These are phyloP conservation scores for Chelmon rostratus DNA, from an alignment of 2,797 vertebrate genomes.

Conservation along the genomic window DNA sequence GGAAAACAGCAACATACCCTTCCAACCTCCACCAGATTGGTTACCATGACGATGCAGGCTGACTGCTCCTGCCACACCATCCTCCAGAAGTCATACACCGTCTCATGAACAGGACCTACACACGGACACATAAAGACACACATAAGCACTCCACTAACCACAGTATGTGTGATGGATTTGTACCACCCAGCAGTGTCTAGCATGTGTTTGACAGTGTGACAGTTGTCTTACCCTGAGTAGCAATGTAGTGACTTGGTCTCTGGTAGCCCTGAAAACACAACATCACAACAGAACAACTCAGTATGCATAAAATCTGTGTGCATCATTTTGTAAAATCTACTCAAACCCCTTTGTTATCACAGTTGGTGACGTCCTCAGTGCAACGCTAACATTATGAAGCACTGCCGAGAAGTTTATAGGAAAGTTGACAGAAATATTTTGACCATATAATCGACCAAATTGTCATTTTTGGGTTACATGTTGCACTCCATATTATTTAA, in stretches of 20 bases:
- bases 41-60: constrained; percentile 98
- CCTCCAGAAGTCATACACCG: constrained; percentile 99
- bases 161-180: not conserved
- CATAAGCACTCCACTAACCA: not conserved
- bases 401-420: not conserved
- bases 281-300: constrained; percentile 21
- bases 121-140: constrained; percentile 3
- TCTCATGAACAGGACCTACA: constrained; percentile 97
- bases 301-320: constrained; percentile 1
- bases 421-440: not conserved
- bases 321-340: not conserved
- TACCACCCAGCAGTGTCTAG: not conserved
- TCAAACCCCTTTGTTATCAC: not conserved
- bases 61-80: constrained; percentile 99
- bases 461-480: not conserved
- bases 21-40: constrained; percentile 99
- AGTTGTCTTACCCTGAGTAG: constrained; percentile 94
- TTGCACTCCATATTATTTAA: not conserved
- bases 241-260: constrained; percentile 98
- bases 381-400: not conserved
- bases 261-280: constrained; percentile 94
- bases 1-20: constrained; percentile 88
- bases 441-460: not conserved
- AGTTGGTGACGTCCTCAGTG: not conserved
- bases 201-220: not conserved